Conservation (phyloP, 2,797 vertebrate species). For the Melopsittacus undulatus region DNA sequence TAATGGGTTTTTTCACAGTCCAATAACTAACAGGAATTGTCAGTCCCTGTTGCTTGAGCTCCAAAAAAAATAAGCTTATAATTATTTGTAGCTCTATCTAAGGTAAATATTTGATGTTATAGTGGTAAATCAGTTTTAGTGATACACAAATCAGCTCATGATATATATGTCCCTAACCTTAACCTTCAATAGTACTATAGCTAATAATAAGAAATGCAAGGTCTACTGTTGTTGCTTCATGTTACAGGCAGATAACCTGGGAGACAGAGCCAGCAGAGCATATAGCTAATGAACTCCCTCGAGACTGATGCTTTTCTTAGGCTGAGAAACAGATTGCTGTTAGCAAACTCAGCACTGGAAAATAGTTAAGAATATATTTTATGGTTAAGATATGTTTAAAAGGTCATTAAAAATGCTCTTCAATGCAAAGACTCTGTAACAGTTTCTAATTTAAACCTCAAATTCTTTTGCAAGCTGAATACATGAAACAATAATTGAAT, state of each 20-base stretch:
- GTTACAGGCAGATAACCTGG: slow-evolving; percentile 53
- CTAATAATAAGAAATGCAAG: slow-evolving; percentile 65
- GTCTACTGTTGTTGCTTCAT: slow-evolving; percentile 30
- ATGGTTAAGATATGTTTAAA: neutral
- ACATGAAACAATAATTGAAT: neutral
- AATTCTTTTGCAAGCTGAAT: neutral
- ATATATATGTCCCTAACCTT: slow-evolving; percentile 60
- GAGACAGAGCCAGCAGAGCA: slow-evolving; percentile 35
- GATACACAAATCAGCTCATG: slow-evolving; percentile 34
- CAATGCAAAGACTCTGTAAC: neutral
- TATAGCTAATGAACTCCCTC: slow-evolving; percentile 79
- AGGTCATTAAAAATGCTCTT: neutral
- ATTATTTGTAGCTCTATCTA: slow-evolving; percentile 74
- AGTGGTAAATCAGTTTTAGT: slow-evolving; percentile 67
- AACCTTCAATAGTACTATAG: slow-evolving; percentile 75
- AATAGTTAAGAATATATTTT: slow-evolving; percentile 10
- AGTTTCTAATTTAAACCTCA: neutral
- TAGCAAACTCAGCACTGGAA: slow-evolving; percentile 57
- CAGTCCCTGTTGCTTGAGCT: slow-evolving; percentile 61
- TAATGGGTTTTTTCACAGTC: slow-evolving; percentile 53
- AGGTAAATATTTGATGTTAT: slow-evolving; percentile 70
- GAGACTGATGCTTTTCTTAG: slow-evolving; percentile 58
- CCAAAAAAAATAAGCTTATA: slow-evolving; percentile 73
- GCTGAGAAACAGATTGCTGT: slow-evolving; percentile 72
- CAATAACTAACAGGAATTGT: slow-evolving; percentile 77